These are phyloP conservation scores for Calyptommatus sinebrachiatus DNA, from an alignment of 2,113 vertebrate genomes.

Conservation along the genomic window DNA sequence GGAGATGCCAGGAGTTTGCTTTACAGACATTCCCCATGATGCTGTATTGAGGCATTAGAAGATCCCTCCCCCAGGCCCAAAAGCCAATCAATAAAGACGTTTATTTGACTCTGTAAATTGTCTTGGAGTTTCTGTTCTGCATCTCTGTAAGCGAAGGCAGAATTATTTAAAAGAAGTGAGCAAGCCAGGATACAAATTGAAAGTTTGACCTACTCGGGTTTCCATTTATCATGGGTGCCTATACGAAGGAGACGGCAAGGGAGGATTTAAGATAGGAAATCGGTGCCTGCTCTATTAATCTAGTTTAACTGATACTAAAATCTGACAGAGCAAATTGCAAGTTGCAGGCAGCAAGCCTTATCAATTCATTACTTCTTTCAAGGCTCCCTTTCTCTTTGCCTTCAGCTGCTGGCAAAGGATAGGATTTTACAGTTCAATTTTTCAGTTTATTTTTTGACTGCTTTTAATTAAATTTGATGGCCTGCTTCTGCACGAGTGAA, in stretches of 20 bases:
- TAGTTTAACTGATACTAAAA: slow-evolving; percentile 72
- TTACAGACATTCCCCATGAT: slow-evolving; percentile 35
- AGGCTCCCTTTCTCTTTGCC: slow-evolving; percentile 64
- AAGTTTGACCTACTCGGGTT: slow-evolving; percentile 60
- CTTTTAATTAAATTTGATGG: slow-evolving; percentile 84
- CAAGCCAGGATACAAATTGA: slow-evolving; percentile 58
- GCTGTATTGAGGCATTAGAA: slow-evolving; percentile 31
- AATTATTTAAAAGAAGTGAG: slow-evolving; percentile 60
- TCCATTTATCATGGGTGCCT: slow-evolving; percentile 52
- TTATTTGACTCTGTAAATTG: slow-evolving; percentile 54
- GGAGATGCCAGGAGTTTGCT: slow-evolving; percentile 15
- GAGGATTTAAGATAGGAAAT: slow-evolving; percentile 68
- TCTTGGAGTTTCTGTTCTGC: slow-evolving; percentile 37
- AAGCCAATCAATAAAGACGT: slow-evolving; percentile 33
- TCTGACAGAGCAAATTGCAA: slow-evolving; percentile 70
- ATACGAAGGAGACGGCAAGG: slow-evolving; percentile 31
- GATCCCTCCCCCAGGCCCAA: slow-evolving; percentile 16
- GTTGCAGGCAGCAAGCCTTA: slow-evolving; percentile 64
- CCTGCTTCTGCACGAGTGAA: slow-evolving; percentile 67
- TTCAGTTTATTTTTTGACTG: slow-evolving; percentile 78
- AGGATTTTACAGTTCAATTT: slow-evolving; percentile 72
- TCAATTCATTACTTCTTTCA: slow-evolving; percentile 72
- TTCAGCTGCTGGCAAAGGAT: slow-evolving; percentile 70
- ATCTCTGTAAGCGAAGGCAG: slow-evolving; percentile 44
- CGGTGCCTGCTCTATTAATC: slow-evolving; percentile 70